Percentiles rank a stretch among this genome's conserved stretches.
These are phyloP conservation scores for Aurelia coerulea DNA, from an alignment of 30 jellyfish, hydroid and myxozoan genomes.

Conservation along the genomic window DNA sequence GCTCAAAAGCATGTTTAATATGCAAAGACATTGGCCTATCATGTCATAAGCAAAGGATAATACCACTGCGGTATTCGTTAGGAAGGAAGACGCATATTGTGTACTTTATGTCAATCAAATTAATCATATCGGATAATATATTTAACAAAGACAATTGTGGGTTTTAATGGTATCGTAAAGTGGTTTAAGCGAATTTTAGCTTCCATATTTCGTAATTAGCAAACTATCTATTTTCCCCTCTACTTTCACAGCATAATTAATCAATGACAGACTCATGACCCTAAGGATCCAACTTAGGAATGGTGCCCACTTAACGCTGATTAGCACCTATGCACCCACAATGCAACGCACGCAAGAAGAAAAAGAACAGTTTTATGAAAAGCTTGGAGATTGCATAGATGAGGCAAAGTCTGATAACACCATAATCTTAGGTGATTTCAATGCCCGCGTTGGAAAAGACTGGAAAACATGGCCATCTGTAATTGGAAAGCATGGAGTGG, in stretches of 20 bases:
- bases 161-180: constrained; percentile 44
- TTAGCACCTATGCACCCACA: too few relatives aligned
- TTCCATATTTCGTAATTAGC: constrained; percentile 20
- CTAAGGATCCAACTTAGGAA: too few relatives aligned
- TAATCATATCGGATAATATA: constrained; percentile 17
- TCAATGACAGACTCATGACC: too few relatives aligned
- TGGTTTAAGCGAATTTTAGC: constrained; percentile 26
- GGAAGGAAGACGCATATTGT: constrained; percentile 11
- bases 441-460: too few relatives aligned
- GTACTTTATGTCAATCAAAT: constrained; percentile 13
- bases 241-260: not conserved
- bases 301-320: too few relatives aligned
- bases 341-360: too few relatives aligned
- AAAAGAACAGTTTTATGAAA: too few relatives aligned
- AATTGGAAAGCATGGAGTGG: too few relatives aligned
- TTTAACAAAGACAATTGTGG: constrained; percentile 43
- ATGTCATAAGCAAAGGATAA: not conserved
- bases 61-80: not conserved
- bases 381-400: too few relatives aligned
- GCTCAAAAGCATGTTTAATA: not conserved
- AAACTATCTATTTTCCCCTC: not conserved
- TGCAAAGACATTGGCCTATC: not conserved
- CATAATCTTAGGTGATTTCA: too few relatives aligned
- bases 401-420: too few relatives aligned
- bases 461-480: too few relatives aligned